Percentiles rank a stretch among this genome's conserved stretches.
Evolutionary conservation across 2,888 invertebrate species (phyloP).

Genomic region (Cylloceria caligata): DNA sequence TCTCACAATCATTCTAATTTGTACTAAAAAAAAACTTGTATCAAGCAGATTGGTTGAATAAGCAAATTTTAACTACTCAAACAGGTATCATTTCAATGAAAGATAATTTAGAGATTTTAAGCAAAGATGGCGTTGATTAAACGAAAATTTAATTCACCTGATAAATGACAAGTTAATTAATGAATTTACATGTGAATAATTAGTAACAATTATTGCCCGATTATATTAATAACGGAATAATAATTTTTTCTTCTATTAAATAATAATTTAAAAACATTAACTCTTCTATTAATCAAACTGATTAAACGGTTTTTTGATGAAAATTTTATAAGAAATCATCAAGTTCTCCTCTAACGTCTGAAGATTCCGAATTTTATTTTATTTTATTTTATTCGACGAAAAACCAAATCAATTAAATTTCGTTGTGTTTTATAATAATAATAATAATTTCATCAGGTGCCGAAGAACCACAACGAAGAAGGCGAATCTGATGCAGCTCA

Average conservation of each 20-base stretch:
- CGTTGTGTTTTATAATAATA: neutral
- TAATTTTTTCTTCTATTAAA: too few species aligned
- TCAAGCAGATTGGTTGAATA: neutral
- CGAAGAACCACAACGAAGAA: neutral
- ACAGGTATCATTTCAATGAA: neutral
- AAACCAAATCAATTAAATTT: neutral
- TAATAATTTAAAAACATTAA: neutral
- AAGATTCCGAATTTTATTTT: too few species aligned
- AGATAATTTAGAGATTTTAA: neutral
- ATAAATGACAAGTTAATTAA: neutral
- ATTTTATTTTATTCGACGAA: too few species aligned
- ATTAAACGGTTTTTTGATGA: neutral
- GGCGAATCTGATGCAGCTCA: constrained; percentile 12
- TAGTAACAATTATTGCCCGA: neutral
- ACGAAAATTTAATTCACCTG: neutral
- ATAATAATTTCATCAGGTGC: constrained; percentile 19
- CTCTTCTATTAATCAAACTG: neutral
- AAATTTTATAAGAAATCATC: neutral
- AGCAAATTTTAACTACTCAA: neutral
- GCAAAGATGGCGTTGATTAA: neutral
- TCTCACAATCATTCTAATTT: neutral
- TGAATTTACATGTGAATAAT: neutral
- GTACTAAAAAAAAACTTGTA: neutral
- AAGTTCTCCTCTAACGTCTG: neutral
- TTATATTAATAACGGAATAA: too few species aligned